These are phyloP conservation scores for Motacilla alba DNA, from an alignment of 2,113 vertebrate genomes.

Conservation along the genomic window DNA sequence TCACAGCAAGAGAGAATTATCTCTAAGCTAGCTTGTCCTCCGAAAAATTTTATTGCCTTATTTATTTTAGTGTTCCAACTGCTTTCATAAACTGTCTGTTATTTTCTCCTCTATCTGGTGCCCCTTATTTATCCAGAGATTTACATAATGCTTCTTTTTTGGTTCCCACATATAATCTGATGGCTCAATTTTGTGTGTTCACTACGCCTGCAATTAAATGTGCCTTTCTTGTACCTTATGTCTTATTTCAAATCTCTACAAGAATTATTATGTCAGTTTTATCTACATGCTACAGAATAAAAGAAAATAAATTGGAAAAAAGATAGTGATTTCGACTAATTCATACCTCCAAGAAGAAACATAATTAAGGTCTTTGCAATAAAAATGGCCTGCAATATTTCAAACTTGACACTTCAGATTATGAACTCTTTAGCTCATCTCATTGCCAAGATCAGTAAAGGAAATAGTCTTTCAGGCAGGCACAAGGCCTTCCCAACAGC, in stretches of 20 bases:
- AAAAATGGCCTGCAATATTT: background rate
- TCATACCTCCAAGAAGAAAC: background rate
- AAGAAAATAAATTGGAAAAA: background rate
- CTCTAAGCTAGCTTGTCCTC: background rate
- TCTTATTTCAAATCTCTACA: background rate
- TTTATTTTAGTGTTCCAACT: background rate
- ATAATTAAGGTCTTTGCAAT: background rate
- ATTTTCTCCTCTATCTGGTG: background rate
- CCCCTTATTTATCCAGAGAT: background rate
- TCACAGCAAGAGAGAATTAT: background rate
- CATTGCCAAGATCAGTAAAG: background rate
- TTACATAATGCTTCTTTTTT: background rate
- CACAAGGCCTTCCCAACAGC: background rate
- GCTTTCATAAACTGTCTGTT: background rate
- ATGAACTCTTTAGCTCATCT: background rate
- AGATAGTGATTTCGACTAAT: background rate
- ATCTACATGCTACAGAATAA: background rate
- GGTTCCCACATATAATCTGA: background rate
- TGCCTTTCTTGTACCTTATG: background rate
- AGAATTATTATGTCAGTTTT: background rate
- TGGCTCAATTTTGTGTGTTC: background rate
- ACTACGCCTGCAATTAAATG: background rate
- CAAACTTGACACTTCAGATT: background rate
- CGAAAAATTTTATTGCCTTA: background rate
- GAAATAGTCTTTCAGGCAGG: background rate